These are phyloP conservation scores for Trichomycterus rosablanca DNA, from an alignment of 2,113 vertebrate genomes.

Conservation along the genomic window DNA sequence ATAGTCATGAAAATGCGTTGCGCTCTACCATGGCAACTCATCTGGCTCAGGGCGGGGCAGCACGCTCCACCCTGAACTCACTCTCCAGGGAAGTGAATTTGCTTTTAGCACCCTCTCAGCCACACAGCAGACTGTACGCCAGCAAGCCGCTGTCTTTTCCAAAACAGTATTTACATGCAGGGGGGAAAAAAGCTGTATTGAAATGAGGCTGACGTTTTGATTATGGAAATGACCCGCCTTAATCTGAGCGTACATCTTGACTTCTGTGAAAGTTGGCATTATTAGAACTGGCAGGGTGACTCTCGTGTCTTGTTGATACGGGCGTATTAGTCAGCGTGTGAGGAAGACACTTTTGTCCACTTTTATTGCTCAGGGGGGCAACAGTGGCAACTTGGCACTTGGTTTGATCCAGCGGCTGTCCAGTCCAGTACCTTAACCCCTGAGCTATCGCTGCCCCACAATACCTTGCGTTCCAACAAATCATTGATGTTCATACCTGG, in stretches of 20 bases:
- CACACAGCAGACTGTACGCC: neutral
- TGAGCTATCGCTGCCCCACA: too few relatives aligned
- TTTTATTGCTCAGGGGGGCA: too few relatives aligned
- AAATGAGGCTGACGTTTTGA: neutral
- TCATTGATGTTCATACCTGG: too few relatives aligned
- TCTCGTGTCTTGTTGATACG: neutral
- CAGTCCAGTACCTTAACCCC: too few relatives aligned
- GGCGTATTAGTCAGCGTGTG: too few relatives aligned
- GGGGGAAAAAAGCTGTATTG: neutral
- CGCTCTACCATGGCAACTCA: neutral
- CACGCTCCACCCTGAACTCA: neutral
- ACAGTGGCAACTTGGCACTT: too few relatives aligned
- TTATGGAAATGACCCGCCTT: conserved; percentile 3
- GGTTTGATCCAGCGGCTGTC: too few relatives aligned
- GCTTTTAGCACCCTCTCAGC: neutral
- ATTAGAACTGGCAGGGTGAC: neutral
- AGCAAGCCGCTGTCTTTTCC: neutral
- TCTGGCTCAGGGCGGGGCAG: neutral
- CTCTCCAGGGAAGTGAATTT: neutral
- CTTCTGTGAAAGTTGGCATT: conserved; percentile 1
- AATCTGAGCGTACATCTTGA: conserved; percentile 4
- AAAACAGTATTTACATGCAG: conserved; percentile 1
- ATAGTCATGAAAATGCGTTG: conserved; percentile 2
- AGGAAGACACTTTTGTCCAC: too few relatives aligned
- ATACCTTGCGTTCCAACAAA: too few relatives aligned